Conservation (phyloP, 2,797 vertebrate genomes). For the Gymnopithys bicolor region DNA sequence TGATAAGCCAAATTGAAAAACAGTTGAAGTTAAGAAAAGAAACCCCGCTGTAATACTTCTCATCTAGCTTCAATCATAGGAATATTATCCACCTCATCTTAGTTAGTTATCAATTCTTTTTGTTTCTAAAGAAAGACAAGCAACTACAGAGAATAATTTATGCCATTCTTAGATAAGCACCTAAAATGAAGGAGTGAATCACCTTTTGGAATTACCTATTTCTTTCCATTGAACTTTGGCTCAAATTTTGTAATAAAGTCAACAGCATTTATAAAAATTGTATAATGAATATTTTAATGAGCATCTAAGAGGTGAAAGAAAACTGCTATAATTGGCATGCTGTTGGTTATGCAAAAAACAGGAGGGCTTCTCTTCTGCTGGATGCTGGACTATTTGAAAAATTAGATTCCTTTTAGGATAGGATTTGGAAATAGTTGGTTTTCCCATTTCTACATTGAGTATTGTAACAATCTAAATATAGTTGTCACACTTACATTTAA, state of each 20-base stretch:
- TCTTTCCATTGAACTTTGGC: background rate
- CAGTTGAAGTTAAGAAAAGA: background rate
- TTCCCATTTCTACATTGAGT: background rate
- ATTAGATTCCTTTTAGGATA: background rate
- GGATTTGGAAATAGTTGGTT: background rate
- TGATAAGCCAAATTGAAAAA: background rate
- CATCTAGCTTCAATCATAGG: background rate
- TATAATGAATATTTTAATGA: background rate
- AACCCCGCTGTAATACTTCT: background rate
- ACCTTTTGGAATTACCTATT: background rate
- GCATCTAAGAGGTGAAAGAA: background rate
- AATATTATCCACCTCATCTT: background rate
- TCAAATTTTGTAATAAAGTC: background rate
- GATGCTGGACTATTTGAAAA: background rate
- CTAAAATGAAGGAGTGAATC: background rate
- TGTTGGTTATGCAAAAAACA: background rate
- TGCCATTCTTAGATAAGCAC: background rate
- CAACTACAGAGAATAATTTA: background rate
- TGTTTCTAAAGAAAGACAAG: background rate
- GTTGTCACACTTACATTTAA: background rate
- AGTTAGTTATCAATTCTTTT: background rate
- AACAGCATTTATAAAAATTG: background rate
- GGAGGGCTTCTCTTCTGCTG: background rate
- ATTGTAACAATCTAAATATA: background rate
- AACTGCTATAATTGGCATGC: background rate